These are phyloP conservation scores for Hydrophis major DNA, from an alignment of 2,797 vertebrate species.

Conservation along the genomic window DNA sequence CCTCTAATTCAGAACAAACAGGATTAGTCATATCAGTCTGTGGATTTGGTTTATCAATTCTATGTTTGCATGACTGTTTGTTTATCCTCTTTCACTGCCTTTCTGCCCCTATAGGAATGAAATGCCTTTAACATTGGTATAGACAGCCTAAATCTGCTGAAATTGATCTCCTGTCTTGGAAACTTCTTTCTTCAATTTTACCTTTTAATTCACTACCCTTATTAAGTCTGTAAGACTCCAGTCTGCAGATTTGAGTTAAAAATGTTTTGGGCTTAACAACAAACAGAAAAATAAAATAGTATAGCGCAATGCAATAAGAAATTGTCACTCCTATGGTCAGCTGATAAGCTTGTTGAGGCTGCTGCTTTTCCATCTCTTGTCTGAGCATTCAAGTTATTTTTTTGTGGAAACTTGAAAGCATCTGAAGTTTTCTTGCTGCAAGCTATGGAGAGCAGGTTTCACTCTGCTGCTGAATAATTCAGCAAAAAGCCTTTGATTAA, in stretches of 20 bases:
- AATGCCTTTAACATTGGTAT: background rate
- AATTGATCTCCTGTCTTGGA: background rate
- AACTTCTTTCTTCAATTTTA: background rate
- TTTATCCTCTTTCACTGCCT: background rate
- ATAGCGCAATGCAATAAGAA: background rate
- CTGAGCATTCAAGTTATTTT: conserved; percentile 1
- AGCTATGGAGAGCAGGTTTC: conserved; percentile 61
- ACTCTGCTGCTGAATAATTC: conserved; percentile 68
- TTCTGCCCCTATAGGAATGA: background rate
- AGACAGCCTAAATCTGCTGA: background rate
- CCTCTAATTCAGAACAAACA: background rate
- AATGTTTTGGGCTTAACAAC: background rate
- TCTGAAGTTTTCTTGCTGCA: conserved; percentile 54
- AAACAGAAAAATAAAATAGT: background rate
- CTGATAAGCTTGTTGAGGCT: background rate
- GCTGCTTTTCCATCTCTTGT: background rate
- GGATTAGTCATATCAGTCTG: background rate
- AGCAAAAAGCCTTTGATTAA: conserved; percentile 64
- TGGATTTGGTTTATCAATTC: background rate
- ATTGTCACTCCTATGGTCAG: background rate
- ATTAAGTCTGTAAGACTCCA: background rate
- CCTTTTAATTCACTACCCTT: background rate
- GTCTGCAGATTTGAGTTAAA: background rate
- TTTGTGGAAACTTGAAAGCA: conserved; percentile 47
- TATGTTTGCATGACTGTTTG: background rate